Base-by-base conservation (phyloP, 2,113 vertebrate genomes). In the Labeo rohita region DNA sequence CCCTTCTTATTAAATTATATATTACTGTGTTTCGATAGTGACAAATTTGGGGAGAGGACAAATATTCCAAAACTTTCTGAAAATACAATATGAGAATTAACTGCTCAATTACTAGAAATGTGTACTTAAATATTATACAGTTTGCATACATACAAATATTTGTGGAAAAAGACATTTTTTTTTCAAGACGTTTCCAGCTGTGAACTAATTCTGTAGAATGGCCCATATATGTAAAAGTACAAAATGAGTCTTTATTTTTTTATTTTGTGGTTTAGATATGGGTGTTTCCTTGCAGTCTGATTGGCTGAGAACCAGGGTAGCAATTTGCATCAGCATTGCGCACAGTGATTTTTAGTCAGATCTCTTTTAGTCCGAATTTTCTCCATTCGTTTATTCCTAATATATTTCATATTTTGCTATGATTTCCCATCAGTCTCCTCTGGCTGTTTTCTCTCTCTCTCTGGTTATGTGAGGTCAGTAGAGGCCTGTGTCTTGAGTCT, bases 401-500 rank as follows among this genome's bases (percentile, higher is more conserved):
- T 66, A 68, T 6, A 18, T 56, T 4, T 15, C 11, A 21, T 76
- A 68, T 72, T 85, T 74, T 36, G 52, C 6, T 75, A 28, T 43
- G 10, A 76, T 82, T 45, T 65, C 59, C 36, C 39, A 43, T 68
- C 47, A 45, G 6, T 47, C 66, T 45, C 45, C 10, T 50, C 18
- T 23, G 3, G 13, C 45, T 80, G 8, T 23, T 10, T 78, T 74
- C 45, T 49, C 9, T 88, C 34, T 68, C 34, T 68, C 45, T 86
- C 4, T 85, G 86, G 59, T 68, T 75, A 74, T 65, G 54, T 72
- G 79, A 45, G 63, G 72, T 68, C 77, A 63, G 47, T 34, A 13
- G 28, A 78, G 36, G 84, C 59, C 50, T 76, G 70, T 61, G 34
- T 77, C 15, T 70, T 45, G 47, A 68, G 61, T 80, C 56, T 90